Evolutionary conservation across 2,113 vertebrate genomes (phyloP), one percentile per base, ranked within the genome.

Genomic region (Vombatus ursinus): DNA sequence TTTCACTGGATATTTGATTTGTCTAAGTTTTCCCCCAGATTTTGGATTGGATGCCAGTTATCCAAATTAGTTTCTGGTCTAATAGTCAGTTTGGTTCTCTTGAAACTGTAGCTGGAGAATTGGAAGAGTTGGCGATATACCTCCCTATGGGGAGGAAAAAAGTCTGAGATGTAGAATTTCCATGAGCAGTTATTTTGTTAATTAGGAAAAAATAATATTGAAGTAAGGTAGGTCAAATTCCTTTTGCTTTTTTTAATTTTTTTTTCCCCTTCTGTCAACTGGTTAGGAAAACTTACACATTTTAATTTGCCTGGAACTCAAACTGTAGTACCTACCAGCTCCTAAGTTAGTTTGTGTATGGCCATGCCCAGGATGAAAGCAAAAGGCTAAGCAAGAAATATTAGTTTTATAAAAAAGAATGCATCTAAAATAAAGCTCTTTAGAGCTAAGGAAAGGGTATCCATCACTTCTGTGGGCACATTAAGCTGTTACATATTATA

Each of bases 401-500:
- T 93, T 96, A 96, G 91, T 98, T 95, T 98, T 84, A 84, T 84
- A 94, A 97, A 97, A n/a, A 95, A 92, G 95, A 94, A 91, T 90
- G 26, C 94, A 93, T 98, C 96, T 91, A 95, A 96, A 98, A 96
- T 14, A 95, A 94, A 97, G 97, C 96, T 94, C 61, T 97, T 97
- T 96, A 90, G 97, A 96, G 98, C 96, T 96, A 96, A 8, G 91
- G 92, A 97, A 95, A 96, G 96, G 91, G 52, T 92, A 94, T 97
- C 97, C 97, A 95, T 97, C 96, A 96, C 95, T 97, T 98, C 97
- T 97, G 97, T 92, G 96, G 94, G 95, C 94, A 97, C 95, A 96
- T 97, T 96, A 98, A 98, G 97, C 98, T 97, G 97, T 97, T 97
- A 96, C 95, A 98, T 98, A 98, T 98, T 99, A 98, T 97, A 98